A percentile compares a stretch with the other conserved stretches of the same genome.
Evolutionary conservation across 2,113 vertebrate species (phyloP).

Genomic region (Lycaon pictus): DNA sequence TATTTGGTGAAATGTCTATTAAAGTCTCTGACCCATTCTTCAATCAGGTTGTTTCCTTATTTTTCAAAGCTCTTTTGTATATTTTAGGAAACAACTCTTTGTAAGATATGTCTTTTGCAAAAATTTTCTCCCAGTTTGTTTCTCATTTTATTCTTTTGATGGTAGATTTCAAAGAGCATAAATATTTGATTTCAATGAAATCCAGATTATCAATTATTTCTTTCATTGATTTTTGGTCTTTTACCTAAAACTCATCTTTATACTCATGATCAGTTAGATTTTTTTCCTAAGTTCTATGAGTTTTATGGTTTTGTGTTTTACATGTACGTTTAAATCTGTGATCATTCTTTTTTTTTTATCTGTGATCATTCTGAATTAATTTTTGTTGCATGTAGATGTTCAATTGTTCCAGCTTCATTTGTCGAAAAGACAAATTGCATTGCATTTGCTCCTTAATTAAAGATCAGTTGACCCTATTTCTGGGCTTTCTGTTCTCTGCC

Average conservation of each 20-base stretch:
- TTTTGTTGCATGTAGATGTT: background rate
- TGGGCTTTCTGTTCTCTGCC: background rate
- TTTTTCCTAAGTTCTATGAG: background rate
- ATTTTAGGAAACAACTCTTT: background rate
- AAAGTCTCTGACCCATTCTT: background rate
- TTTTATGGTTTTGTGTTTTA: background rate
- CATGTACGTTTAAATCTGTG: background rate
- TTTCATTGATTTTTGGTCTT: background rate
- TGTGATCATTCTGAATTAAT: background rate
- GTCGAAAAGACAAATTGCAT: background rate
- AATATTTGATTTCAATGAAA: background rate
- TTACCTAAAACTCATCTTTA: background rate
- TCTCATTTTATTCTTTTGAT: background rate
- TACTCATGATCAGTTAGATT: background rate
- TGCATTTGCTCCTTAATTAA: background rate
- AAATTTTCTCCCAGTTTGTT: background rate
- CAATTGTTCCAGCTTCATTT: background rate
- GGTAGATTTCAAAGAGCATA: background rate
- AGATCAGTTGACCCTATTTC: background rate
- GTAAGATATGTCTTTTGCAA: background rate
- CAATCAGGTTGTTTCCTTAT: background rate
- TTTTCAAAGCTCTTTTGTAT: background rate
- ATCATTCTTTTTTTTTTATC: background rate
- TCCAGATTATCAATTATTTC: background rate
- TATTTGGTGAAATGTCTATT: background rate